phyloP scores from a whole-genome alignment of 2,113 vertebrate genomes.

The Hippoglossus stenolepis region DNA sequence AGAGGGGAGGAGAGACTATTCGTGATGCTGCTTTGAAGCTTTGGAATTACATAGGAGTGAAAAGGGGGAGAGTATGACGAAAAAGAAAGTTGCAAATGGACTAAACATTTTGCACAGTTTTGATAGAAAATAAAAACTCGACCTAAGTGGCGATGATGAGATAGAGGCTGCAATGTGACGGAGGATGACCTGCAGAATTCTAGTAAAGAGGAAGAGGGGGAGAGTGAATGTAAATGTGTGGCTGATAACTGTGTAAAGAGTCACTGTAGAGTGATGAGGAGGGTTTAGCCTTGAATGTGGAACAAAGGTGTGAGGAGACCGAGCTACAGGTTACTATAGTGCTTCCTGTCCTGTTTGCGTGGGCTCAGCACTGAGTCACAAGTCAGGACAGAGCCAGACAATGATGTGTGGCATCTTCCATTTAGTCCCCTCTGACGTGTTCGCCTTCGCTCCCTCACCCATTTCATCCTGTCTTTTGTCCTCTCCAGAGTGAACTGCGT shows the following conservation, averaged over 20 bases:
- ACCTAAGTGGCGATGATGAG: neutral
- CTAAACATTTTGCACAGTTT: neutral
- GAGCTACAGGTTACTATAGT: conserved; percentile 45
- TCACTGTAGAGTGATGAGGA: neutral
- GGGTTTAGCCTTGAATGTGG: conserved; percentile 22
- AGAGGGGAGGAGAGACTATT: conserved; percentile 19
- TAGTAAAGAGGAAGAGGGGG: neutral
- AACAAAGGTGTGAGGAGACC: conserved; percentile 30
- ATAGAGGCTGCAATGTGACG: neutral
- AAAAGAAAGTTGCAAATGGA: conserved; percentile 14
- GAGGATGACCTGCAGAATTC: neutral
- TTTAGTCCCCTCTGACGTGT: conserved; percentile 35
- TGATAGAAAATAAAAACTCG: conserved; percentile 2
- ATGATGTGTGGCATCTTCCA: conserved; percentile 30
- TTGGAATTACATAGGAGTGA: conserved; percentile 4
- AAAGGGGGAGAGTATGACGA: conserved; percentile 7
- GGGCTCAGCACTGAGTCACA: conserved; percentile 36
- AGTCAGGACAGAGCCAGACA: conserved; percentile 26
- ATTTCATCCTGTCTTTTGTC: conserved; percentile 58
- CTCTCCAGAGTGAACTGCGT: conserved; percentile 36
- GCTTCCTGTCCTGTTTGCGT: conserved; percentile 27
- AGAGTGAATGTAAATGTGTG: neutral
- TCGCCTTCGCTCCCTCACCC: conserved; percentile 30
- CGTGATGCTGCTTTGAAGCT: neutral
- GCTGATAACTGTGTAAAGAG: neutral